Evolutionary conservation across 2,888 invertebrate genomes (phyloP).

Genomic region (Thereva unica): DNA sequence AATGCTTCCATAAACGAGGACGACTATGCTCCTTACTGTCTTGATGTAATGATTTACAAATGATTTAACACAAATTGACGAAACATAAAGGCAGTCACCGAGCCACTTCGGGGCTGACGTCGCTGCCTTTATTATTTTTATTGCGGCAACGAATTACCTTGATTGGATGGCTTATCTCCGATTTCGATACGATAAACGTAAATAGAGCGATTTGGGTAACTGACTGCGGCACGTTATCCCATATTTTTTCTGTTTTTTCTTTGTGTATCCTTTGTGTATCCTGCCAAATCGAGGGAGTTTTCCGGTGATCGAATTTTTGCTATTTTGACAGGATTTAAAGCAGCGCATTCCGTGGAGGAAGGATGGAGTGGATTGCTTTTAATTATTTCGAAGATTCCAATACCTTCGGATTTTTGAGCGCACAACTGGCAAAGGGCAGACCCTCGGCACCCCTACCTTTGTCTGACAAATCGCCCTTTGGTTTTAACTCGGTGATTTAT

Average conservation of each 20-base stretch:
- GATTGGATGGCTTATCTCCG: conserved; percentile 36
- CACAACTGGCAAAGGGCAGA: neutral
- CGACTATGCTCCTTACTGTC: conserved; percentile 18
- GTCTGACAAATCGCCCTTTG: conserved; percentile 41
- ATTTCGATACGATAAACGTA: conserved; percentile 24
- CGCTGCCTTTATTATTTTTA: conserved; percentile 26
- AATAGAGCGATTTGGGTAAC: conserved; percentile 31
- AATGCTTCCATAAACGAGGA: conserved; percentile 36
- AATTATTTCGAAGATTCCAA: conserved; percentile 18
- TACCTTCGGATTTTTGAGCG: neutral
- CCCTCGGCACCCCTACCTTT: conserved; percentile 11
- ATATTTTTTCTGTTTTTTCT: neutral
- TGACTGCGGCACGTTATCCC: conserved; percentile 15
- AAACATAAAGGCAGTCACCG: conserved; percentile 38
- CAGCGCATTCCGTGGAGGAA: too few relatives aligned
- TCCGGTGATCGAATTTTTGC: too few relatives aligned
- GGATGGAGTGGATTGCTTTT: neutral
- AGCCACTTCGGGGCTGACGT: conserved; percentile 25
- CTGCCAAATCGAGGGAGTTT: too few relatives aligned
- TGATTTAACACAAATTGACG: conserved; percentile 43
- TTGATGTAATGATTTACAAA: conserved; percentile 43
- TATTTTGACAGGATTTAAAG: too few relatives aligned
- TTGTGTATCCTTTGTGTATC: too few relatives aligned
- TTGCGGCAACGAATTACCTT: conserved; percentile 39
- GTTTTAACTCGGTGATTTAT: conserved; percentile 39